Evolutionary conservation across 2,797 vertebrate species (phyloP), one percentile per base, ranked within the genome.

Genomic region (Pitangus sulphuratus): DNA sequence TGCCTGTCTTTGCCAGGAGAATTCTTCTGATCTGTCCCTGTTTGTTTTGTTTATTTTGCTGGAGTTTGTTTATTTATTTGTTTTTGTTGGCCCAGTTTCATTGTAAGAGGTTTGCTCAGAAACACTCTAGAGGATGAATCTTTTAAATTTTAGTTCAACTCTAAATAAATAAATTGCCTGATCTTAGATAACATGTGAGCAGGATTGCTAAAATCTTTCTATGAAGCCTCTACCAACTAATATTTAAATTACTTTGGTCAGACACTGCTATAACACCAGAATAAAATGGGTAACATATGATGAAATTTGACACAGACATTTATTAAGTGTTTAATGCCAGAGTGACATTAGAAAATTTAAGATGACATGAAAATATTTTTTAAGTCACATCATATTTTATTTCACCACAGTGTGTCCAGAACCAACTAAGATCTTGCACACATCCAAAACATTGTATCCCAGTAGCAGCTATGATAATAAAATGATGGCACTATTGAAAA

Each of bases 1-100:
- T 93, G 76, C 81, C 78, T 95, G 84, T 95, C 85, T 79, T 97
- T 94, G 86, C 89, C 89, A 94, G 96, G 31, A 97, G 87, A 97
- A 80, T 54, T 84, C 13, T 91, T 72, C 76, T 71, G 57, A 71
- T 95, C 80, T 92, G 65, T 61, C 85, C 72, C 57, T 81, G 28
- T 94, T 97, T 92, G 35, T 69, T 54, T 85, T 48, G 14, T 60
- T 70, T 60, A 11, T 84, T 87, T 70, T 54, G 21, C 11, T 60
- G 25, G 2, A 8, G 20, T 71, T 79, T 74, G 24, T 61, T 96
- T 95, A n/a, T 57, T 62, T 91, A 66, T 91, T 97, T 90, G 89
- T 93, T 97, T 97, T 95, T 51, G 1, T 96, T 97, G 96, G 84
- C 92, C 68, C 91, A 66, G 78, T 94, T 96, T 94, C 81, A 84